phyloP scores from a whole-genome alignment of 2,888 invertebrate genomes.

The Apotomis capreana region DNA sequence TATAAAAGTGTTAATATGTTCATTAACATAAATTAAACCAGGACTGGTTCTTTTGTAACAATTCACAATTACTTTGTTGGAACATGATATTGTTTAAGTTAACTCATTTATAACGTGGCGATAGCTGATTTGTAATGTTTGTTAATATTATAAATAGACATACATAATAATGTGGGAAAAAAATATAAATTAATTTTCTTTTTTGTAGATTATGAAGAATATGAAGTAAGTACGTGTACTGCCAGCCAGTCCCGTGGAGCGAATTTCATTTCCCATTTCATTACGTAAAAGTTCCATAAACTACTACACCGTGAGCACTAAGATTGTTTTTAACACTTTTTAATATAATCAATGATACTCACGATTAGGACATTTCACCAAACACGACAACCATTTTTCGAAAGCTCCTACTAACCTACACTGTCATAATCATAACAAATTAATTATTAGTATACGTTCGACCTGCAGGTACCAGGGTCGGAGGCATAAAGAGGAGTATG shows the following conservation, averaged over 20 bases:
- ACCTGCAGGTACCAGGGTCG: slow-evolving; percentile 52
- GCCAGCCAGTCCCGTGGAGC: too few relatives aligned
- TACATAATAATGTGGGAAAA: slow-evolving; percentile 4
- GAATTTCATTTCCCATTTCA: too few relatives aligned
- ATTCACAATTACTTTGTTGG: slow-evolving; percentile 31
- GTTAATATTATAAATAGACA: background rate
- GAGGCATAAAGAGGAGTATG: slow-evolving; percentile 73
- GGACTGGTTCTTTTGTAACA: slow-evolving; percentile 25
- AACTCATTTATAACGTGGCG: slow-evolving; percentile 23
- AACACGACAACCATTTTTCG: too few relatives aligned
- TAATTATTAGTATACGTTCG: slow-evolving; percentile 37
- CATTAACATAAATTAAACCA: slow-evolving; percentile 38
- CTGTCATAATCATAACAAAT: slow-evolving; percentile 31
- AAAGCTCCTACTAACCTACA: too few relatives aligned
- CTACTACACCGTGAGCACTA: too few relatives aligned
- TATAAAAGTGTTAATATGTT: slow-evolving; percentile 39
- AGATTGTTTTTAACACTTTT: too few relatives aligned
- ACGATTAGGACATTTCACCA: too few relatives aligned
- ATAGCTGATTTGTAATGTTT: background rate
- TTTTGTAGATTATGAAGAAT: too few relatives aligned
- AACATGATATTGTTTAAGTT: slow-evolving; percentile 25
- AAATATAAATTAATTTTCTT: background rate
- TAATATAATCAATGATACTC: too few relatives aligned
- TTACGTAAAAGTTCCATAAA: too few relatives aligned
- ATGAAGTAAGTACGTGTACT: too few relatives aligned